phyloP scores from a whole-genome alignment of 2,888 invertebrate species.

The Agriotes lineatus region DNA sequence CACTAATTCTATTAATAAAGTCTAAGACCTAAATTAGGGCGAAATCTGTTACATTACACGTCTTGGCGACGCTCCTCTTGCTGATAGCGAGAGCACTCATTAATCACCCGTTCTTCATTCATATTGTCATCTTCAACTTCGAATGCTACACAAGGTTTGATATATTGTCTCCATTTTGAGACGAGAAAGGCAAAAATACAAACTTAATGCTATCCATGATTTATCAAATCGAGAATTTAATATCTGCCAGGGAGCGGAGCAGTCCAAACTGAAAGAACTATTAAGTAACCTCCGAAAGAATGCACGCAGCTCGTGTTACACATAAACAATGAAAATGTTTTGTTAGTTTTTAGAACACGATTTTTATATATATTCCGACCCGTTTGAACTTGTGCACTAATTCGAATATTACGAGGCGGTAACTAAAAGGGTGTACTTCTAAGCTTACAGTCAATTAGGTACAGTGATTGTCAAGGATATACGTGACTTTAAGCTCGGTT shows the following conservation, averaged over 20 bases:
- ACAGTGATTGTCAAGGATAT: constrained; percentile 17
- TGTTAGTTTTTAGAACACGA: too few species aligned
- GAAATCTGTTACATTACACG: constrained; percentile 27
- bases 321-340: too few species aligned
- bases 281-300: not conserved
- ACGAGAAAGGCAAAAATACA: constrained; percentile 24
- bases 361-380: too few species aligned
- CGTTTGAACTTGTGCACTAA: too few species aligned
- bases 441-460: constrained; percentile 17
- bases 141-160: constrained; percentile 31
- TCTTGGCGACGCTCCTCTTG: constrained; percentile 18
- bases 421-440: not conserved
- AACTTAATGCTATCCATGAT: constrained; percentile 11
- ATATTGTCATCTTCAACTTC: constrained; percentile 39
- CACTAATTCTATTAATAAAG: constrained; percentile 23
- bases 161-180: constrained; percentile 30
- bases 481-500: constrained; percentile 11
- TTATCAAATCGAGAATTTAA: constrained; percentile 16
- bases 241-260: not conserved
- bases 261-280: not conserved
- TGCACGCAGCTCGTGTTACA: too few species aligned
- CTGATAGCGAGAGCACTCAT: constrained; percentile 32
- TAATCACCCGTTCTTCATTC: constrained; percentile 35
- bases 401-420: too few species aligned
- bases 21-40: constrained; percentile 26